phyloP scores from a whole-genome alignment of 1,140 invertebrate genomes.

The Drosophila fuyamai region DNA sequence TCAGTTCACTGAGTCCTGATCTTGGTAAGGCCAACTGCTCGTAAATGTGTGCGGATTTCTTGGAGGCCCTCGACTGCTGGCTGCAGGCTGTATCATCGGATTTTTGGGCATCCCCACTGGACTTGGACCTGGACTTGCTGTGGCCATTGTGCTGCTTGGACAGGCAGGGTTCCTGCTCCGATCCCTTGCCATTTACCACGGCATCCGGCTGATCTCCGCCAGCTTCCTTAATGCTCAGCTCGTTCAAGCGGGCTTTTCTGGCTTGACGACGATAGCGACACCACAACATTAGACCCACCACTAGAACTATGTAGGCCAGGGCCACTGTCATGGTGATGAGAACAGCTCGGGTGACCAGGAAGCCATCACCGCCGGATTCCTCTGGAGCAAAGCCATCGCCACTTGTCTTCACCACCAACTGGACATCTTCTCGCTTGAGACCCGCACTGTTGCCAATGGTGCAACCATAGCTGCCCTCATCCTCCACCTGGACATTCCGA shows the following conservation, averaged over 20 bases:
- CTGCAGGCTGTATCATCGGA: slow-evolving; percentile 93
- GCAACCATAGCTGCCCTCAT: slow-evolving; percentile 95
- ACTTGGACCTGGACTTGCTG: slow-evolving; percentile 85
- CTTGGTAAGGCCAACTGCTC: slow-evolving; percentile 91
- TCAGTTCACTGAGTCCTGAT: slow-evolving; percentile 90
- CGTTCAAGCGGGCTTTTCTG: slow-evolving; percentile 72
- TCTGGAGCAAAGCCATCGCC: slow-evolving; percentile 85
- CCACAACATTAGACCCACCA: slow-evolving; percentile 96
- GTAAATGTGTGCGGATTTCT: slow-evolving; percentile 88
- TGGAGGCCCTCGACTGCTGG: slow-evolving; percentile 90
- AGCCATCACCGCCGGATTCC: slow-evolving; percentile 85
- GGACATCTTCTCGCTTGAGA: slow-evolving; percentile 92
- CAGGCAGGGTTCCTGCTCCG: slow-evolving; percentile 79
- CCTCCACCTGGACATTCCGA: slow-evolving; percentile 90
- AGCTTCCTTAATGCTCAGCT: slow-evolving; percentile 66
- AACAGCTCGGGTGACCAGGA: slow-evolving; percentile 93
- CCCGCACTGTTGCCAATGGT: slow-evolving; percentile 96
- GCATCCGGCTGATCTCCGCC: slow-evolving; percentile 70
- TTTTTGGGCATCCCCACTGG: slow-evolving; percentile 87
- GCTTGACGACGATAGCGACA: slow-evolving; percentile 90
- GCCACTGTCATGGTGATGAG: slow-evolving; percentile 96
- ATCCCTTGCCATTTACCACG: slow-evolving; percentile 76
- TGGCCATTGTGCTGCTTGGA: slow-evolving; percentile 83
- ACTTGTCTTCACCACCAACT: slow-evolving; percentile 89
- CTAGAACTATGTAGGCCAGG: slow-evolving; percentile 95